Base-by-base conservation (phyloP, 2,888 invertebrate genomes). In the Gari tellinella region DNA sequence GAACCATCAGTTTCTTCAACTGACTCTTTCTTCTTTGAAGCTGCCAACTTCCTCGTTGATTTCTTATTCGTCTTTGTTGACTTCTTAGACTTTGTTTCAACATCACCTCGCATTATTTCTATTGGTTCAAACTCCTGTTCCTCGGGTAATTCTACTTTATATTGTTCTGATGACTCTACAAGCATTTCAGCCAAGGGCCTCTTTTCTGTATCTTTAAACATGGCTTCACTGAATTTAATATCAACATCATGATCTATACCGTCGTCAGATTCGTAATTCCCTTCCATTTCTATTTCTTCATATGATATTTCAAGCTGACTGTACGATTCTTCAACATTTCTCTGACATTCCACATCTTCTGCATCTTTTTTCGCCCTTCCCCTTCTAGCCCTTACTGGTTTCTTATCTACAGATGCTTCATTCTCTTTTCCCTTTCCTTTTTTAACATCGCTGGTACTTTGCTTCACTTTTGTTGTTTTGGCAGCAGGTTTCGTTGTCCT, bases 91-190 rank as follows among this genome's bases (percentile, higher is more conserved):
- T 52, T 17, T 53, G 5, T 38, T 66, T 21, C 65, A 12, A 58
- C 56, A 49, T 74, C 74, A 26, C 75, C 77, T 51, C 81, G 63
- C 69, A 78, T 69, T 15, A 72, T 70, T 52, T 81, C 81, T 31
- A 73, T 79, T n/a, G 67, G 65, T 17, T 73, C 73, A 23, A 26
- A 48, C 26, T 57, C 53, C 58, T 38, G 19, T 10, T 19, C n/a
- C 38, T 38, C 55, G 2, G 26, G 37, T 52, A 10, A 1, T 37
- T 37, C 38, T 17, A 52, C 17, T 14, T 26, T 37, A n/a, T 52
- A 10, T 7, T 31, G 31, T 31, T 31, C 31, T 10, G 4, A 10
- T 31, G 31, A 31, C 31, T 31, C 31, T 7, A 4, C 10, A 4
- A 31, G 10, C 10, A 31, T 10, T 7, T 31, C 31, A 31, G 10